phyloP scores from a whole-genome alignment of 2,113 vertebrate genomes.

The Asarcornis scutulata region DNA sequence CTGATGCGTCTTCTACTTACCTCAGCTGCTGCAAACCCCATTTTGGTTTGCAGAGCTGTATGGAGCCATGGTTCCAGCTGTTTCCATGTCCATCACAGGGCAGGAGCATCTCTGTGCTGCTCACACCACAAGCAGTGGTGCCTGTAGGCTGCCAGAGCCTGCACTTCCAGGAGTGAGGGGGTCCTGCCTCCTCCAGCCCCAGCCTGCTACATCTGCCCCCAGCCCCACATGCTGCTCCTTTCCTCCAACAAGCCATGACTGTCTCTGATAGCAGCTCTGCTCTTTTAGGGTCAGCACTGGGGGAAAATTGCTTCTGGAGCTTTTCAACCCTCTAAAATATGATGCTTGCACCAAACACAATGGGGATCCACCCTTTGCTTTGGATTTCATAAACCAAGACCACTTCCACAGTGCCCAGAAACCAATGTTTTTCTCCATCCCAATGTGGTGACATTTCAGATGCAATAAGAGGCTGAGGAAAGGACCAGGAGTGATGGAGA shows the following conservation, averaged over 20 bases:
- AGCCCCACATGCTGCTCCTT: not conserved
- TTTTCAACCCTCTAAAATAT: too few species aligned
- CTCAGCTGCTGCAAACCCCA: not conserved
- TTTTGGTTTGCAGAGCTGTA: not conserved
- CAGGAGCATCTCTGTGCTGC: not conserved
- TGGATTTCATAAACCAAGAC: not conserved
- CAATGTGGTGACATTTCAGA: not conserved
- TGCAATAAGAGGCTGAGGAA: not conserved
- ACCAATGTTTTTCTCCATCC: not conserved
- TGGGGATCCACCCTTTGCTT: not conserved
- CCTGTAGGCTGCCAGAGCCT: too few species aligned
- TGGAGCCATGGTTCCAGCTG: not conserved
- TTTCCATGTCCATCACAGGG: too few species aligned
- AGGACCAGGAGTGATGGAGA: not conserved
- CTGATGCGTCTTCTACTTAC: not conserved
- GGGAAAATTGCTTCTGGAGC: not conserved
- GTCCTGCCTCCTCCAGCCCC: not conserved
- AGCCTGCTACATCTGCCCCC: too few species aligned
- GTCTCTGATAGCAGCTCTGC: not conserved
- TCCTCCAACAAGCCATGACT: too few species aligned
- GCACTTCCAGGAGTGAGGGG: too few species aligned
- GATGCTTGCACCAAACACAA: not conserved
- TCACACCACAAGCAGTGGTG: too few species aligned
- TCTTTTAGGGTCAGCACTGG: not conserved
- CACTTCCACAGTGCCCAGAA: not conserved